A percentile compares a stretch with the other conserved stretches of the same genome.
Conservation (phyloP, 2,797 vertebrate species). For the Bradypodion pumilum region DNA sequence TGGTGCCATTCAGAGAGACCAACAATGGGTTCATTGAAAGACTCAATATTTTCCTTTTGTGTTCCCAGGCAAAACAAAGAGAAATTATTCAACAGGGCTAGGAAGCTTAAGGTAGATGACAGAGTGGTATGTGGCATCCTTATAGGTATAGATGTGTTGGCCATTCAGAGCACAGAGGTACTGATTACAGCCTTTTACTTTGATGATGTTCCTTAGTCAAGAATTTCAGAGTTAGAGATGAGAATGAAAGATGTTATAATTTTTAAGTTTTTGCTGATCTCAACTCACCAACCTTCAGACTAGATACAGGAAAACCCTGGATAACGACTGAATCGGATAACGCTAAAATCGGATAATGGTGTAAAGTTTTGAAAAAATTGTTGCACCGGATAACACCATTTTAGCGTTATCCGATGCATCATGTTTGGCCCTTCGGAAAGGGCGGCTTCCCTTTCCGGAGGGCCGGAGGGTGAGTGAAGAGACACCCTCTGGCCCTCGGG, state of each 20-base stretch:
- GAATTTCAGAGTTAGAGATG: background rate
- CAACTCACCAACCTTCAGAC: background rate
- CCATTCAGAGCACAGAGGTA: slow-evolving; percentile 19
- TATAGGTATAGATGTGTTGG: slow-evolving; percentile 50
- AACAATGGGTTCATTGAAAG: slow-evolving; percentile 67
- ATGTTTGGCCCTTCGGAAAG: too few relatives aligned
- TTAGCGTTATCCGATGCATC: too few relatives aligned
- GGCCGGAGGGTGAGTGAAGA: too few relatives aligned
- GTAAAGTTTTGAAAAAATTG: too few relatives aligned
- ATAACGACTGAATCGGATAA: too few relatives aligned
- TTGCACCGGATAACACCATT: too few relatives aligned
- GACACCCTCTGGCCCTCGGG: too few relatives aligned
- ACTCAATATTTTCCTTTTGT: slow-evolving; percentile 47
- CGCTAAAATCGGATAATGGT: too few relatives aligned
- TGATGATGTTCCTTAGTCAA: slow-evolving; percentile 20
- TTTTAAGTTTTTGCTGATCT: background rate
- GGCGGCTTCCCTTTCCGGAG: too few relatives aligned
- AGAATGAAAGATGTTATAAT: background rate
- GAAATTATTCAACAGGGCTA: slow-evolving; percentile 47
- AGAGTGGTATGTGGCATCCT: slow-evolving; percentile 48
- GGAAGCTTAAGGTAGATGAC: slow-evolving; percentile 60
- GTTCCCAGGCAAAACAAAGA: slow-evolving; percentile 58
- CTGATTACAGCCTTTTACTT: slow-evolving; percentile 11
- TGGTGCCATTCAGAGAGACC: slow-evolving; percentile 47
- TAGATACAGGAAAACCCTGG: too few relatives aligned